Evolutionary conservation across 2,888 invertebrate genomes (phyloP), one percentile per base, ranked within the genome.

Genomic region (Pammene fasciana): DNA sequence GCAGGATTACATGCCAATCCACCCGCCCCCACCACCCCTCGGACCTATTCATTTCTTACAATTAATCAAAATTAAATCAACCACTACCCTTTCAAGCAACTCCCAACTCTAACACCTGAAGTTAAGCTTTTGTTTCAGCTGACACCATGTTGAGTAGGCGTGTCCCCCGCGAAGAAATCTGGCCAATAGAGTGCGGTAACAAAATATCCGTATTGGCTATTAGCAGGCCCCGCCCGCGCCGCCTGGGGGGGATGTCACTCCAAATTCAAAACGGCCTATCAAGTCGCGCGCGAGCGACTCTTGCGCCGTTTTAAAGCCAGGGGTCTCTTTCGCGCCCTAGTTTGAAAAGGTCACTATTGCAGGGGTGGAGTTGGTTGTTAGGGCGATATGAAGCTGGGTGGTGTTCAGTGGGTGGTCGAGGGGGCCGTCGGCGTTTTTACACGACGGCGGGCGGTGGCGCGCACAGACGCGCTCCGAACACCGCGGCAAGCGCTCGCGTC

Each of bases 111-210:
- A 86, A 76, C 46, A 41, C 70, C 64, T 16, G 45, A 56, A 14
- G 41, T 64, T 78, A 88, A 72, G 76, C 89, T 84, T 72, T 67
- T 57, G 78, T 82, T 85, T 86, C 74, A 74, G 71, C 56, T 78
- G 80, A 74, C 77, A 70, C 70, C 57, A 64, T 70, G 74, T 72
- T 76, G 79, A 82, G 83, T 80, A 83, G 92, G 92, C 92, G 93
- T 88, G 87, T 82, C 87, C 79, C 85, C 84, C 90, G 89, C 86
- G 88, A 90, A 89, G 87, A 87, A 89, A 90, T 92, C 92, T 93
- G 91, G 93, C 94, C 94, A 94, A 94, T 94, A 93, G 90, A 92
- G 89, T 89, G 89, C 89, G 90, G 90, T 92, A 93, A 93, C 91
- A 89, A 90, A 90, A 90, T 89, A 90, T 92, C 91, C 92, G 93